Base-by-base conservation (phyloP, 2,797 vertebrate genomes). In the Acanthurus leucopareius region DNA sequence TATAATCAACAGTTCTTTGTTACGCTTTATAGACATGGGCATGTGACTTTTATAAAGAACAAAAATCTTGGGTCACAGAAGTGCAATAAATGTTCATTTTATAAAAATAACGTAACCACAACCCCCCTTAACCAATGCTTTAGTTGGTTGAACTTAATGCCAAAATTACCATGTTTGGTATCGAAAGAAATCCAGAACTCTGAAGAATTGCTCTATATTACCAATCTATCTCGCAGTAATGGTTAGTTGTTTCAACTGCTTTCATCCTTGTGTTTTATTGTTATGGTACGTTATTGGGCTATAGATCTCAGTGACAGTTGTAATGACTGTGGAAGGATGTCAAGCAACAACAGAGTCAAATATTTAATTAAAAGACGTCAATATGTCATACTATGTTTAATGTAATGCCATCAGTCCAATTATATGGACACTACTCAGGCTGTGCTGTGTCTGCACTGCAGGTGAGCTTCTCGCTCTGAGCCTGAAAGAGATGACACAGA, bases 391-490 rank as follows among this genome's bases (percentile, higher is more conserved):
- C 49, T 63, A 20, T 35, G 44, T 77, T 74, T 40, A 52, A 52
- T 22, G 8, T 66, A 42, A 68, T 19, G 68, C 54, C 35, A 57
- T 81, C 70, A 51, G 40, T 42, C 2, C 38, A 57, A 14, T 6
- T n/a, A 47, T 44, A 25, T 32, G 16, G 25, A 73, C 2, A 7
- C 10, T n/a, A 17, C 14, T n/a, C 49, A 64, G 73, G 51, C 17
- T 47, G 42, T 42, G 53, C 40, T 48, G 19, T 60, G 28, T 85
- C 47, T 63, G n/a, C 45, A 19, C 10, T 60, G 5, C 67, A 75
- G 64, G 69, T 75, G 51, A 79, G 35, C 38, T 19, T 77, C 25
- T 72, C 19, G 47, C 28, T n/a, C 3, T 63, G 1, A 54, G 28
- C 25, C 47, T 42, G 13, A 61, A 38, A 73, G 19, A 75, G 56